Percentiles rank a stretch among this genome's conserved stretches.
phyloP scores from a whole-genome alignment of 30 jellyfish, hydroid and myxozoan species.

The Aurelia aurita region DNA sequence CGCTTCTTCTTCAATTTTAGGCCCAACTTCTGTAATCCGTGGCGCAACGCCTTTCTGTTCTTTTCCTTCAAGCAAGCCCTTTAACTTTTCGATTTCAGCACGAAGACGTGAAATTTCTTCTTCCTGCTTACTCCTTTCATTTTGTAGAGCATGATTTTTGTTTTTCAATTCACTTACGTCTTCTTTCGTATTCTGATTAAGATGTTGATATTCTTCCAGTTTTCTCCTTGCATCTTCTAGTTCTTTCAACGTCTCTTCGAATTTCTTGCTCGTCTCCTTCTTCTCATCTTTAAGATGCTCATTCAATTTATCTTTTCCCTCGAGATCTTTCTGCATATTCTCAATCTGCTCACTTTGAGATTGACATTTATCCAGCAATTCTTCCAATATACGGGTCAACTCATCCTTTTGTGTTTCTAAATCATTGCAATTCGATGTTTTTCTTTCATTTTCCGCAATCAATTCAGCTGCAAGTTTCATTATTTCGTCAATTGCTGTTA shows the following conservation, averaged over 20 bases:
- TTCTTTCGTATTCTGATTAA: too few relatives aligned
- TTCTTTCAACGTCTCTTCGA: not conserved
- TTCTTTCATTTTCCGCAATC: conserved; percentile 50
- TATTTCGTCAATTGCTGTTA: conserved; percentile 53
- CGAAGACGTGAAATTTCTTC: too few relatives aligned
- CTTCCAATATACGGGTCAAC: conserved; percentile 39
- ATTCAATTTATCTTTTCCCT: not conserved
- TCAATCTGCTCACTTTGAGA: conserved; percentile 16
- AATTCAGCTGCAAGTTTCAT: conserved; percentile 70
- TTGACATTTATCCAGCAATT: conserved; percentile 37
- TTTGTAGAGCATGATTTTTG: too few relatives aligned
- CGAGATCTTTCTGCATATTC: conserved; percentile 2
- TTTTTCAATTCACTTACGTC: too few relatives aligned
- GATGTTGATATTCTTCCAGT: not conserved
- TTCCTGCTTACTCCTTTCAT: too few relatives aligned
- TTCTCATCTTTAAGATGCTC: not conserved
- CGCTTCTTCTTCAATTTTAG: not conserved
- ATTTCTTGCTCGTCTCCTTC: not conserved
- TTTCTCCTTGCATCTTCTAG: not conserved
- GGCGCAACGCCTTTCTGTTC: conserved; percentile 10
- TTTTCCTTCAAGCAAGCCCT: not conserved
- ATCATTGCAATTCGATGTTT: not conserved
- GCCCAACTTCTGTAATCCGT: not conserved
- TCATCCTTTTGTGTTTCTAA: conserved; percentile 45
- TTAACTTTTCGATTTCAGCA: too few relatives aligned